A percentile compares a stretch with the other conserved stretches of the same genome.
These are phyloP conservation scores for Sebastes elongatus DNA, from an alignment of 2,797 vertebrate species.

Conservation along the genomic window DNA sequence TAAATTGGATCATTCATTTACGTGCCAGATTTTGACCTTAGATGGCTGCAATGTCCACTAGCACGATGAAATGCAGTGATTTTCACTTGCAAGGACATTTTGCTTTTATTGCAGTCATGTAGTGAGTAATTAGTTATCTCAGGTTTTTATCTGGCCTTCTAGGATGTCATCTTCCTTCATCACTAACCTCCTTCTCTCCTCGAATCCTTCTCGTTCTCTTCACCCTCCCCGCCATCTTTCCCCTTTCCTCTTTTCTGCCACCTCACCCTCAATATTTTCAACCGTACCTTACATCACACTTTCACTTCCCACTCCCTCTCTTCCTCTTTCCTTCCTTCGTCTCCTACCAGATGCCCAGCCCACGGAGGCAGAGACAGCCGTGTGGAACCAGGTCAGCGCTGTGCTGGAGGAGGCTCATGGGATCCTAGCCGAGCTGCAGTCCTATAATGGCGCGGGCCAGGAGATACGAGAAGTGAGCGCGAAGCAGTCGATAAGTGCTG, in stretches of 20 bases:
- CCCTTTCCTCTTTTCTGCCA: not conserved
- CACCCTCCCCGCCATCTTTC: not conserved
- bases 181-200: conserved; percentile 41
- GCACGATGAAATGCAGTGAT: not conserved
- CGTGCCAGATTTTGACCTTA: conserved; percentile 31
- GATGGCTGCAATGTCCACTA: not conserved
- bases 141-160: conserved; percentile 36
- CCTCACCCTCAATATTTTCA: conserved; percentile 2
- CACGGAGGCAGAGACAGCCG: conserved; percentile 92
- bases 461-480: conserved; percentile 92
- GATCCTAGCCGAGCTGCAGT: conserved; percentile 91
- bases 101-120: not conserved
- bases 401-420: conserved; percentile 93
- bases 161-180: conserved; percentile 23
- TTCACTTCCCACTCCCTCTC: conserved; percentile 44
- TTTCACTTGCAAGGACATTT: not conserved
- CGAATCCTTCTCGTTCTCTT: conserved; percentile 4
- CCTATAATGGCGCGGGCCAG: conserved; percentile 91
- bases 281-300: conserved; percentile 39
- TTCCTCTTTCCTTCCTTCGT: not conserved
- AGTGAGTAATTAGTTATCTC: not conserved
- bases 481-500: conserved; percentile 15
- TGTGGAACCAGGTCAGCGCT: conserved; percentile 95
- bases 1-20: conserved; percentile 24
- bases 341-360: conserved; percentile 89